phyloP scores from a whole-genome alignment of 2,113 vertebrate genomes.

The Hyperopisus bebe region DNA sequence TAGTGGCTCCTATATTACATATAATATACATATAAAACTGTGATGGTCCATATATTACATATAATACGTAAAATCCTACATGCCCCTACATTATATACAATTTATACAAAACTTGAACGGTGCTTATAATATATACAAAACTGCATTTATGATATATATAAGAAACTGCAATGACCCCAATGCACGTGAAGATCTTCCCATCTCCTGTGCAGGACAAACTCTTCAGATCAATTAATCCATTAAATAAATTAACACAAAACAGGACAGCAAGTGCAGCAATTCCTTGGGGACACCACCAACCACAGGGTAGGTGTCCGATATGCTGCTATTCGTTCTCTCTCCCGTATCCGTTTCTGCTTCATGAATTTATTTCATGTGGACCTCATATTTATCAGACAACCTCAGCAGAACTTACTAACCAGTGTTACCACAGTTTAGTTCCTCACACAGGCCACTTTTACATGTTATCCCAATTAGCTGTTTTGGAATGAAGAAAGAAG shows the following conservation, averaged over 20 bases:
- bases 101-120: not conserved
- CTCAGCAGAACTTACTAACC: not conserved
- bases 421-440: not conserved
- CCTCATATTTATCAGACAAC: not conserved
- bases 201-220: not conserved
- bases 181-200: not conserved
- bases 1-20: not conserved
- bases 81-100: not conserved
- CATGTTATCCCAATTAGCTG: not conserved
- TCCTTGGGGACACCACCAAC: not conserved
- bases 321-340: not conserved
- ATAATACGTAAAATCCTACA: not conserved
- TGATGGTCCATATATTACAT: not conserved
- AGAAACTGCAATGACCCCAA: not conserved
- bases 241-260: not conserved
- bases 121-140: not conserved
- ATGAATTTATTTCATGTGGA: not conserved
- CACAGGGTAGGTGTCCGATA: not conserved
- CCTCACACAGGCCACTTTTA: not conserved
- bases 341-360: not conserved
- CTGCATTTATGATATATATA: not conserved
- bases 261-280: not conserved
- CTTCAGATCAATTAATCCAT: not conserved
- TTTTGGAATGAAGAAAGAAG: not conserved
- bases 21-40: not conserved